Evolutionary conservation across 2,113 vertebrate genomes (phyloP), one percentile per base, ranked within the genome.

Genomic region (Riparia riparia): DNA sequence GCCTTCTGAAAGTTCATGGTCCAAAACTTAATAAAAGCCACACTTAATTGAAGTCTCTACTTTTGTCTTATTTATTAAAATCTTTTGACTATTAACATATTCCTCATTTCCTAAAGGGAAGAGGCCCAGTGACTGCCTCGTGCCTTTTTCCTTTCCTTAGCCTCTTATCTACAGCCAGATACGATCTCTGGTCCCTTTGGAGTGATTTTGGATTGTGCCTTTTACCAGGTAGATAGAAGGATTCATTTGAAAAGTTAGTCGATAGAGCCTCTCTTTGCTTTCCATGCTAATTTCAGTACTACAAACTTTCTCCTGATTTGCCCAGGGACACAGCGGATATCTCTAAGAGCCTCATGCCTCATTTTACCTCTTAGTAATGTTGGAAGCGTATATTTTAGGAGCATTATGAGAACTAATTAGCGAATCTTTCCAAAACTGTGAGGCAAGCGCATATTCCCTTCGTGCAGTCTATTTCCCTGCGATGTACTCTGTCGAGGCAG

Each of bases 331-430:
- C 1, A 1, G 51, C 2, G 0, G 39, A 34, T 86, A 39, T 81
- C 86, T 92, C 71, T 69, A 82, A 95, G 82, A 97, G 74, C 74
- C 58, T 92, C 74, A 28, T 79, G 73, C 84, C 63, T 93, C 93
- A 56, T 91, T 93, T 91, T 94, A 89, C 91, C 73, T 90, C 82
- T 91, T 34, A 73, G 82, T 63, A 83, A 91, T 28, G 90, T 92
- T 83, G 86, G 83, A 94, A 95, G 56, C 47, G 17, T 50, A 73
- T 90, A 91, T 96, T 91, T 94, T 77, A 95, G 82, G 47, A 94
- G 68, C 85, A 90, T 94, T 96, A 85, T 73, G 85, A 97, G 87
- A 82, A 88, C 80, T 96, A 96, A 93, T 95, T 93, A 96, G 87
- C 21, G 11, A 54, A 58, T 47, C 34, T 70, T 93, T 95, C 78